phyloP scores from a whole-genome alignment of 2,888 invertebrate genomes.

The Leptinotarsa rubiginosa region DNA sequence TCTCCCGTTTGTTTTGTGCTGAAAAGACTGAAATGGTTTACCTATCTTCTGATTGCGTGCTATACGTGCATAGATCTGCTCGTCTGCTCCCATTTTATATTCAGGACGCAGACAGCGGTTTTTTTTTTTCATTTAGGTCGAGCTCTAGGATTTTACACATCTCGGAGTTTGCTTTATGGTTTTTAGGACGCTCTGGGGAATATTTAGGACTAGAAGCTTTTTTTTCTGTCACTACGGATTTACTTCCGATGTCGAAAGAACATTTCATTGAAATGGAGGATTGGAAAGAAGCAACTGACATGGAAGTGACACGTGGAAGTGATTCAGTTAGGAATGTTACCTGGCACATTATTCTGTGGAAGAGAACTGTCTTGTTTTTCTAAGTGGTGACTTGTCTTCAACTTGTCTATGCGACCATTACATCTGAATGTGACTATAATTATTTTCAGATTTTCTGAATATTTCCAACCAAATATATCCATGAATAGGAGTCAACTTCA shows the following conservation, averaged over 20 bases:
- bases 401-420: too few relatives aligned
- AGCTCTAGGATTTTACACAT: slow-evolving; percentile 50
- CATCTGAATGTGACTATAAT: too few relatives aligned
- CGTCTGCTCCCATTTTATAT: slow-evolving; percentile 35
- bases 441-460: too few relatives aligned
- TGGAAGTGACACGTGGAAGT: neutral
- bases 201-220: slow-evolving; percentile 48
- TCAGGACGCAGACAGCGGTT: slow-evolving; percentile 36
- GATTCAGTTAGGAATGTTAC: too few relatives aligned
- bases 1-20: slow-evolving; percentile 18
- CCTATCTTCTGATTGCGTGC: slow-evolving; percentile 39
- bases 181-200: slow-evolving; percentile 48
- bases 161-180: slow-evolving; percentile 49
- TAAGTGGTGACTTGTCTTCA: too few relatives aligned
- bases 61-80: slow-evolving; percentile 31
- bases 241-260: slow-evolving; percentile 20
- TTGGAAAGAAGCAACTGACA: too few relatives aligned
- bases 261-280: slow-evolving; percentile 21
- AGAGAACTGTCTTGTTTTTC: too few relatives aligned
- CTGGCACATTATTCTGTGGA: too few relatives aligned
- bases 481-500: too few relatives aligned
- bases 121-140: slow-evolving; percentile 49
- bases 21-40: slow-evolving; percentile 26
- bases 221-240: slow-evolving; percentile 38
- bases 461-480: too few relatives aligned